Evolutionary conservation across 2,113 vertebrate species (phyloP), one percentile per base, ranked within the genome.

Genomic region (Myxocyprinus asiaticus): DNA sequence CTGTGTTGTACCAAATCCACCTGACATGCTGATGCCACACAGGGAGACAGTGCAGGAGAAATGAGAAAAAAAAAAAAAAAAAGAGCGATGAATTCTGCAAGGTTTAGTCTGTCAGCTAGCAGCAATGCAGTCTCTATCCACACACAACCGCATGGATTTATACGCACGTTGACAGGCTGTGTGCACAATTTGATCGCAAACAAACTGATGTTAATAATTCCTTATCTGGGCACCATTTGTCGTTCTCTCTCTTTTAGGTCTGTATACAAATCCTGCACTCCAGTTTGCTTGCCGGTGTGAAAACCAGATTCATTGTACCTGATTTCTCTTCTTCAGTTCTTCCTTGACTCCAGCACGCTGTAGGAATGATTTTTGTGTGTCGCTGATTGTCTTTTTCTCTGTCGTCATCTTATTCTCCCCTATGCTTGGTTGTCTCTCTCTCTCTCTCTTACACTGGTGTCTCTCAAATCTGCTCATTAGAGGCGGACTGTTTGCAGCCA

Each of bases 391-490:
- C 72, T 79, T 85, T 33, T 68, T 47, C 75, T 80, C 43, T 10
- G 8, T 67, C 81, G 68, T 83, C 45, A 59, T 74, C 76, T 78
- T 81, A 73, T 78, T 71, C 43, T 53, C 56, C n/a, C 67, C 50
- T 79, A 72, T 77, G 68, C 76, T 80, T 79, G 64, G 33, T 59
- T 65, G 62, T 81, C 51, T 83, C 45, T 78, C 79, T 86, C 68
- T 82, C 76, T 69, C 73, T 78, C 82, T 73, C 62, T 81, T 81
- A 70, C 70, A 78, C 82, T 84, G 67, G 80, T 88, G 84, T 81
- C 85, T 82, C 87, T 88, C 87, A 91, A 88, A 91, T 91, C 86
- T 81, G 86, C 92, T 90, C 66, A 88, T 79, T 81, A 86, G 81
- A 86, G 53, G 83, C 85, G 87, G 87, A 72, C 79, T 79, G 87